Evolutionary conservation across 2,797 vertebrate species (phyloP), one percentile per base, ranked within the genome.

Genomic region (Melanotaenia trifasciata): DNA sequence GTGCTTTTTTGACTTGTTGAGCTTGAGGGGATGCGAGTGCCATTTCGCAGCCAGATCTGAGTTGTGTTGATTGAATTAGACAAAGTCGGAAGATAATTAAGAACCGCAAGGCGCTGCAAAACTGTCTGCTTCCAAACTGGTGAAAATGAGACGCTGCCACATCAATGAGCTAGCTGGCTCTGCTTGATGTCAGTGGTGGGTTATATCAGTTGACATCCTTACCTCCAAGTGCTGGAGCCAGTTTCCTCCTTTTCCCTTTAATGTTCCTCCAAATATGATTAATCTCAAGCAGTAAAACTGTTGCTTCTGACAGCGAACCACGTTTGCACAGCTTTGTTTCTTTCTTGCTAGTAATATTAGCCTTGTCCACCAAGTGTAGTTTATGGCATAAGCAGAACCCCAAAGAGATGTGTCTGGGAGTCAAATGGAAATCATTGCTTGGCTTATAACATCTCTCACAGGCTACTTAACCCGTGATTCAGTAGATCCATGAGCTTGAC

Each of bases 41-140:
- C 92, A 92, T 90, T 93, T 94, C 90, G 86, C 87, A 90, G 87
- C 90, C 90, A 92, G 93, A 94, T 94, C 92, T 89, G 94, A 94
- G 90, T 94, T 89, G 91, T 92, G 92, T 93, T 95, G 94, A 95
- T 95, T 95, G 93, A 94, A 94, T 95, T 94, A 94, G 94, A 94
- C 93, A 93, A 94, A 94, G 93, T 93, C 90, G 83, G 92, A 91
- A 92, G 93, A 94, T 95, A 95, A 95, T 95, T 95, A 94, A 93
- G 92, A 92, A 94, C 88, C 89, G 92, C 90, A 85, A 93, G 92
- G 92, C 92, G 92, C 93, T 89, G 93, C 93, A 92, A 90, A 95
- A 95, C 93, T 93, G 94, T 93, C 90, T 90, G 91, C 90, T 93
- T 87, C 91, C 93, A 92, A 92, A 93, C 90, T 91, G 91, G 90